phyloP scores from a whole-genome alignment of 2,113 vertebrate species.

The Machaerirhynchus nigripectus region DNA sequence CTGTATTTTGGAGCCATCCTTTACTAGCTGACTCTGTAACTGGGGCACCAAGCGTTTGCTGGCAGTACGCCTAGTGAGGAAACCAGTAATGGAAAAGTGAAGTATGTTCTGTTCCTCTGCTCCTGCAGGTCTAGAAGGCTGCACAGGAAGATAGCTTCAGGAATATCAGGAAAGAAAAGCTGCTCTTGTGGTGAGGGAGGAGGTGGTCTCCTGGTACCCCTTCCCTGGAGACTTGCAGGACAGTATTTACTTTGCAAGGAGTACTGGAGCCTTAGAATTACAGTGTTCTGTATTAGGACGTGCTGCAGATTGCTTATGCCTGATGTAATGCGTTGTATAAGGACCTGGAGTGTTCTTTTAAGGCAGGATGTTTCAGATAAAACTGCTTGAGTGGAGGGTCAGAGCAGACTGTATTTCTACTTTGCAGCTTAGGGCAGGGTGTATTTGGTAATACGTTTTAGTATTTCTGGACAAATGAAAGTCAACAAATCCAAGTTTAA shows the following conservation, averaged over 20 bases:
- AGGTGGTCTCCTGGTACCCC: background rate
- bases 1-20: background rate
- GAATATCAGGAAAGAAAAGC: background rate
- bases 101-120: background rate
- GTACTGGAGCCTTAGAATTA: background rate
- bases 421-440: background rate
- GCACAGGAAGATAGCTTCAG: background rate
- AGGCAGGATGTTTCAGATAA: background rate
- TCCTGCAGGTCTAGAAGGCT: background rate
- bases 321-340: background rate
- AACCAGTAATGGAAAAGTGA: background rate
- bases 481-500: background rate
- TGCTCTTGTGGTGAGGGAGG: background rate
- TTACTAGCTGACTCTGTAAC: background rate
- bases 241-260: background rate
- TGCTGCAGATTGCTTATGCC: background rate
- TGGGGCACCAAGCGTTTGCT: background rate
- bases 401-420: background rate
- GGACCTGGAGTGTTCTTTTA: background rate
- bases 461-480: background rate
- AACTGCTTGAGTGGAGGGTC: background rate
- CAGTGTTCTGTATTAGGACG: background rate
- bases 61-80: background rate
- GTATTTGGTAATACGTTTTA: background rate
- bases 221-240: background rate